Conservation (phyloP, 1,140 invertebrate species). For the Tetragonula clypearis region DNA sequence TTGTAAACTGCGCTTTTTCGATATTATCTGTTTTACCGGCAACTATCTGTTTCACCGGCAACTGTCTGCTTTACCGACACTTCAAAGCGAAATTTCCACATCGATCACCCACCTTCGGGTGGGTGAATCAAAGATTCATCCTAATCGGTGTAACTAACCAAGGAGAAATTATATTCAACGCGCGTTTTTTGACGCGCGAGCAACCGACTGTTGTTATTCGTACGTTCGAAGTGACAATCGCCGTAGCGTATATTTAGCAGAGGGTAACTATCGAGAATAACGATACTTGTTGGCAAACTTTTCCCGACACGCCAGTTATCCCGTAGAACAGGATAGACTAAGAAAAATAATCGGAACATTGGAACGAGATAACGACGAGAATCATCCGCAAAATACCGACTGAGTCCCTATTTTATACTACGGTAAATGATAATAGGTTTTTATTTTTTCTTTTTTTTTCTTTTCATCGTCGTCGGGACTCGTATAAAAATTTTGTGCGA, state of each 20-base stretch:
- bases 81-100: background rate
- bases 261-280: background rate
- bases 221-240: conserved; percentile 37
- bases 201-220: background rate
- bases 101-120: background rate
- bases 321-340: background rate
- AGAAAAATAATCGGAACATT: background rate
- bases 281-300: background rate
- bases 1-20: background rate
- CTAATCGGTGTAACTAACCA: background rate
- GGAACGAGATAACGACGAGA: background rate
- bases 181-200: background rate
- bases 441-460: background rate
- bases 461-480: no score
- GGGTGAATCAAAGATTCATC: background rate
- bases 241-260: background rate
- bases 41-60: background rate
- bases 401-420: background rate
- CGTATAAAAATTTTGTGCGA: no score
- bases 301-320: background rate
- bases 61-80: background rate
- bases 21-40: background rate
- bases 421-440: background rate
- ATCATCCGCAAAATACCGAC: background rate
- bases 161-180: background rate